Percentiles rank a stretch among this genome's conserved stretches.
Conservation (phyloP, 2,797 vertebrate species). For the Morelia viridis region DNA sequence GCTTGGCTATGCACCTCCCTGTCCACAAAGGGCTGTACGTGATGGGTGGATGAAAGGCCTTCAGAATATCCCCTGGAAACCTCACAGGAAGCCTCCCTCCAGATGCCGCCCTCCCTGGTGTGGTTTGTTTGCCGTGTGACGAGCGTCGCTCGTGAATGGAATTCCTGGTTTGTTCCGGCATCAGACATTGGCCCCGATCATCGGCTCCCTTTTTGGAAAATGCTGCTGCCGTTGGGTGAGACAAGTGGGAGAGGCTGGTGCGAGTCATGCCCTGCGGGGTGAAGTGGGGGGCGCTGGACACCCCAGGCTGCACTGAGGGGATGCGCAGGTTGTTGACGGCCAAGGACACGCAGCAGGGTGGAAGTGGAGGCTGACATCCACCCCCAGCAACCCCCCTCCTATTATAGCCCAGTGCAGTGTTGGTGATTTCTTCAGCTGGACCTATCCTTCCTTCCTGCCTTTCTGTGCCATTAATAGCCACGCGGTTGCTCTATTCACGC, state of each 20-base stretch:
- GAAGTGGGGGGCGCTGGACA: background rate
- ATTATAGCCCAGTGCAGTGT: background rate
- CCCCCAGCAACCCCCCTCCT: background rate
- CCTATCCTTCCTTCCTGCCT: background rate
- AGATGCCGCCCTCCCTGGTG: too few relatives aligned
- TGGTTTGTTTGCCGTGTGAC: too few relatives aligned
- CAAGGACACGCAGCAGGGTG: background rate
- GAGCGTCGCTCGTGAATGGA: too few relatives aligned
- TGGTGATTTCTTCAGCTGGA: background rate
- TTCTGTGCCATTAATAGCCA: too few relatives aligned
- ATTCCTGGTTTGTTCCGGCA: background rate
- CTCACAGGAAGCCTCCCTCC: too few relatives aligned
- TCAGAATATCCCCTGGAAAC: too few relatives aligned
- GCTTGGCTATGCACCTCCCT: too few relatives aligned
- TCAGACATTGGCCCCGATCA: background rate
- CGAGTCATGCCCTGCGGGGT: background rate
- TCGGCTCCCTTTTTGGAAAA: background rate
- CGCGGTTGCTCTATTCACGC: background rate
- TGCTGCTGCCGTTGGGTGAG: background rate
- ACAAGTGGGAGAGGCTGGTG: background rate
- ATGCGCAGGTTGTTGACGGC: background rate
- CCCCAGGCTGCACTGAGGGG: background rate
- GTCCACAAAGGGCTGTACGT: too few relatives aligned
- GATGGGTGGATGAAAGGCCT: too few relatives aligned
- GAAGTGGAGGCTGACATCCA: background rate